Evolutionary conservation across 2,113 vertebrate species (phyloP).

Genomic region (Danionella cerebrum): DNA sequence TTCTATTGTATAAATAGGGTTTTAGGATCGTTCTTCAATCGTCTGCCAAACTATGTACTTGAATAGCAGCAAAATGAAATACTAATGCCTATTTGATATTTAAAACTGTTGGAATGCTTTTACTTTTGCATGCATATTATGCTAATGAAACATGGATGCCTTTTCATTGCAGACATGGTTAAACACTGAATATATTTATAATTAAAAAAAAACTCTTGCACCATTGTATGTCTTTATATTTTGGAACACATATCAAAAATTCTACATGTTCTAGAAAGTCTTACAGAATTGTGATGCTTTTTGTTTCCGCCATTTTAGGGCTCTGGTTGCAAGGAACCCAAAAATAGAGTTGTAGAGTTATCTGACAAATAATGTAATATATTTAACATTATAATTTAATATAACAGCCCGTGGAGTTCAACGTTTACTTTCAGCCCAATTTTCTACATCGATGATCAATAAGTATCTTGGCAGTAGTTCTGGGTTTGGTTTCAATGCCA

Average conservation of each 20-base stretch:
- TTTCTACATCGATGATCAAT: no score
- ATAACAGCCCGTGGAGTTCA: no score
- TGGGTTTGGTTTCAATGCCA: no score
- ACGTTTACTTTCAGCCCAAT: no score
- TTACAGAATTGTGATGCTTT: no score
- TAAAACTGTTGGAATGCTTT: not conserved
- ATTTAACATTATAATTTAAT: no score
- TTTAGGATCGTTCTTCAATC: not conserved
- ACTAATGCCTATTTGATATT: not conserved
- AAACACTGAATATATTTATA: constrained; percentile 58
- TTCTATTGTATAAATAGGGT: not conserved
- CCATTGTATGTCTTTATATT: not conserved
- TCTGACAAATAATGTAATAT: no score
- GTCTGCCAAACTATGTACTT: constrained; percentile 8
- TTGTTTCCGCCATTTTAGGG: no score
- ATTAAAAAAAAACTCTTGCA: constrained; percentile 36
- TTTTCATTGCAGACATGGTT: constrained; percentile 34
- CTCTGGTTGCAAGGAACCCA: no score
- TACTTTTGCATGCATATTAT: constrained; percentile 10
- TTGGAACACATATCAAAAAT: not conserved
- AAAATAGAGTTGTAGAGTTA: no score
- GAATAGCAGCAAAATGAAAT: constrained; percentile 1
- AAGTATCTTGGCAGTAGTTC: no score
- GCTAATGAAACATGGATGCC: constrained; percentile 19
- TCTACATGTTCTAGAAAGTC: no score